Conservation (phyloP, 2,113 vertebrate species). For the Motacilla tschutschensis region DNA sequence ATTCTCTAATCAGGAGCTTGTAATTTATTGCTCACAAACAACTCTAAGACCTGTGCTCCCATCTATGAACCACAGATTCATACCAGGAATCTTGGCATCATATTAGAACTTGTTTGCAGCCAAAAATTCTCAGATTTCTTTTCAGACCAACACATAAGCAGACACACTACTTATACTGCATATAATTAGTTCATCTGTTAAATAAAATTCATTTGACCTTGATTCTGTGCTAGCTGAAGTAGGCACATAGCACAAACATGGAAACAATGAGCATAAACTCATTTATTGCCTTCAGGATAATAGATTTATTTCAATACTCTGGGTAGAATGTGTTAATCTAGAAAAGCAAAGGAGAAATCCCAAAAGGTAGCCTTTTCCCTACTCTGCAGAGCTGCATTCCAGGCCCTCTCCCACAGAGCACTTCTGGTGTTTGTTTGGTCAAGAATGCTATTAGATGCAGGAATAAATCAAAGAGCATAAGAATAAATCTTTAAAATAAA, state of each 20-base stretch:
- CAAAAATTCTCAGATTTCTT: not conserved
- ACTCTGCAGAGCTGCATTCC: not conserved
- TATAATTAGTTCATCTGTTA: not conserved
- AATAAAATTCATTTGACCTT: constrained; percentile 19
- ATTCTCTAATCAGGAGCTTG: constrained; percentile 15
- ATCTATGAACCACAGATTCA: not conserved
- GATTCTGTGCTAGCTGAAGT: not conserved
- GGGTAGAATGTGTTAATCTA: not conserved
- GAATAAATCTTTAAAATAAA: constrained; percentile 13
- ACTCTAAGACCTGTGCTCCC: not conserved
- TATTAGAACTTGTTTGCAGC: not conserved
- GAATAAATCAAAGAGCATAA: not conserved
- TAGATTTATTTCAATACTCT: not conserved
- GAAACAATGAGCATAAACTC: not conserved
- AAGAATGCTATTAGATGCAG: not conserved
- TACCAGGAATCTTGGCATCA: not conserved
- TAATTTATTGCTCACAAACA: constrained; percentile 6
- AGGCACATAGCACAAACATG: not conserved
- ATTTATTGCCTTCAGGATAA: not conserved
- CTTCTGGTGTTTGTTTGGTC: not conserved
- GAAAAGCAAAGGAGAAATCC: not conserved
- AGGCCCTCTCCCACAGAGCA: not conserved
- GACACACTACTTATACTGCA: not conserved
- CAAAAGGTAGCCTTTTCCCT: not conserved
- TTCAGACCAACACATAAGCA: not conserved